Evolutionary conservation across 2,888 invertebrate genomes (phyloP), one percentile per base, ranked within the genome.

Genomic region (Sepioteuthis lessoniana): DNA sequence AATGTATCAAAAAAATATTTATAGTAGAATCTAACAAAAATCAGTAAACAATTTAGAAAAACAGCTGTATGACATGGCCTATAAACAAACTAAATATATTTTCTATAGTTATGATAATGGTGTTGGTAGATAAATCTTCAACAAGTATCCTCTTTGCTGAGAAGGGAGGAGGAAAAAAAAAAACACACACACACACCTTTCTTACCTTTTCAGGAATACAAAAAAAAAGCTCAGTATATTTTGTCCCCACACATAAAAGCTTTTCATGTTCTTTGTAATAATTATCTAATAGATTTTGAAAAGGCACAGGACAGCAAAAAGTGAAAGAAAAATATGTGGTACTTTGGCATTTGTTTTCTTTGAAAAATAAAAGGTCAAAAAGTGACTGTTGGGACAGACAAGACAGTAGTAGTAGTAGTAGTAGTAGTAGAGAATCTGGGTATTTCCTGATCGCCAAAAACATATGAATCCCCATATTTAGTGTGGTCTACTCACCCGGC

Each of bases 401-500:
- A 35, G n/a, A n/a, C n/a, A 76, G 76, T n/a, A 76, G 76, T 35
- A 76, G 76, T 76, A 76, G 60, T 55, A 55, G 55, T 55, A 55
- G 55, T 76, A 76, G 76, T 76, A 76, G 76, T 19, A 76, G 76
- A 76, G 76, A 76, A 76, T 76, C 76, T 76, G 76, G n/a, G 76
- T 76, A 76, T 76, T 76, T 76, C 76, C 76, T 76, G 76, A 76
- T 35, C n/a, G 76, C n/a, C 76, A n/a, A 76, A 76, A 76, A 76
- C n/a, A 76, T 28, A 55, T 76, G n/a, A 76, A 35, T 76, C 4
- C n/a, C n/a, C n/a, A 35, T 35, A 13, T 76, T 13, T 13, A 76
- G 76, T 76, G 13, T 76, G 93, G 93, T 94, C 42, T 90, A 95
- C 95, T 95, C 95, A 96, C 96, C 96, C 95, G 95, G 95, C 95